Evolutionary conservation across 2,113 vertebrate species (phyloP).

Genomic region (Butorides virescens): DNA sequence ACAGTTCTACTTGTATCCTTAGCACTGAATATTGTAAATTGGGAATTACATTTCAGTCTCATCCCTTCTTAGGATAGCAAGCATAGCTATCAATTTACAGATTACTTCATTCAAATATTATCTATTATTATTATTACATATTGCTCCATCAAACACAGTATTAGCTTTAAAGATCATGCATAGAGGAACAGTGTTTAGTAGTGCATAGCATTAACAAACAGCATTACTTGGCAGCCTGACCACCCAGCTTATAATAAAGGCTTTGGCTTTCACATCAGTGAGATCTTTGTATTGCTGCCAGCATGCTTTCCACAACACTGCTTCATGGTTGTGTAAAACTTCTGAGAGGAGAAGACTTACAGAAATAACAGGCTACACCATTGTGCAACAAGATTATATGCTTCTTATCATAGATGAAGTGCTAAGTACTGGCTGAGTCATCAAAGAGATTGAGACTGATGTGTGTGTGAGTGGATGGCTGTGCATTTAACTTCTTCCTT

Average conservation of each 20-base stretch:
- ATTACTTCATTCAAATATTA: not conserved
- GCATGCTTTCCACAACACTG: constrained; percentile 31
- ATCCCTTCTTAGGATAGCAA: not conserved
- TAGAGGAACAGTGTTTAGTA: not conserved
- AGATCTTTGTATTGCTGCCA: constrained; percentile 59
- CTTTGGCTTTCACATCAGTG: constrained; percentile 58
- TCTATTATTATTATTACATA: not conserved
- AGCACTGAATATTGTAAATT: not conserved
- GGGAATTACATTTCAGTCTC: not conserved
- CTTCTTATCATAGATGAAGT: constrained; percentile 10
- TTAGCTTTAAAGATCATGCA: not conserved
- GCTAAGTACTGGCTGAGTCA: not conserved
- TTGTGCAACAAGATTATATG: not conserved
- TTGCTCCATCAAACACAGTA: not conserved
- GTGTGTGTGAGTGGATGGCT: not conserved
- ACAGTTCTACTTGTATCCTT: not conserved
- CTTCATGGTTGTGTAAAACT: constrained; percentile 41
- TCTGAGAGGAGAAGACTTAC: constrained; percentile 21
- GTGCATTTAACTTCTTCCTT: constrained; percentile 8
- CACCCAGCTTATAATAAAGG: constrained; percentile 35
- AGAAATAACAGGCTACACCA: constrained; percentile 21
- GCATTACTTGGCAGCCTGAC: constrained; percentile 49
- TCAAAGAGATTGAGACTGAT: not conserved
- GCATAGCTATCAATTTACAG: not conserved
- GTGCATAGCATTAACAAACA: not conserved